A percentile compares a stretch with the other conserved stretches of the same genome.
phyloP scores from a whole-genome alignment of 2,113 vertebrate species.

The Pseudorhombus dupliciocellatus region DNA sequence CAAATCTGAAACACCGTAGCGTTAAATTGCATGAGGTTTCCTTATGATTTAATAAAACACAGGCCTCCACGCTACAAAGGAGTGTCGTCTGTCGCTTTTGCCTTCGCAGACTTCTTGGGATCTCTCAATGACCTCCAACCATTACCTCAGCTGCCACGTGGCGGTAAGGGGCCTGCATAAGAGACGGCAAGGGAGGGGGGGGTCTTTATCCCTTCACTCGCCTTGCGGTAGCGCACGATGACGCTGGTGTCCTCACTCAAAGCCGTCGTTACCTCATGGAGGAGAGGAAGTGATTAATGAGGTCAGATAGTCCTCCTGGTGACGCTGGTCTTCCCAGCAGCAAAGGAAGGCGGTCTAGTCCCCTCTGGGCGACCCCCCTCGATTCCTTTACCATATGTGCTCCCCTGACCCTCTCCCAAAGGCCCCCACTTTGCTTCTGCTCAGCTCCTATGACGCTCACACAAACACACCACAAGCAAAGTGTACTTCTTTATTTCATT shows the following conservation, averaged over 20 bases:
- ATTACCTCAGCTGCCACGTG: conserved; percentile 74
- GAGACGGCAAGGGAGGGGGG: neutral
- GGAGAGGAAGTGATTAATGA: conserved; percentile 82
- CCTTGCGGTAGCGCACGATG: conserved; percentile 44
- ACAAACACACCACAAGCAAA: conserved; percentile 42
- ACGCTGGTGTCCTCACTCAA: conserved; percentile 40
- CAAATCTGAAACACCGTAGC: conserved; percentile 68
- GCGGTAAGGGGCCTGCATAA: conserved; percentile 48
- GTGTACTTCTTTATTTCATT: conserved; percentile 53
- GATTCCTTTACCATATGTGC: conserved; percentile 80
- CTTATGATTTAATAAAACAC: conserved; percentile 73
- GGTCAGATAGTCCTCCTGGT: conserved; percentile 72
- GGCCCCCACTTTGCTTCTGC: conserved; percentile 31
- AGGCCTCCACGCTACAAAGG: conserved; percentile 48
- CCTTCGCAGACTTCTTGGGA: conserved; percentile 32
- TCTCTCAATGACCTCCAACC: conserved; percentile 65
- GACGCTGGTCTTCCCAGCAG: conserved; percentile 72
- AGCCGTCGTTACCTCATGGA: conserved; percentile 72
- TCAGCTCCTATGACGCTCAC: conserved; percentile 43
- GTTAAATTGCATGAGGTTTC: conserved; percentile 70
- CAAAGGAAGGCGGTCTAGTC: conserved; percentile 61
- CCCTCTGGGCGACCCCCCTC: conserved; percentile 60
- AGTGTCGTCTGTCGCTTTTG: conserved; percentile 58
- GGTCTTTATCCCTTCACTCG: conserved; percentile 59
- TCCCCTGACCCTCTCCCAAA: conserved; percentile 62